Evolutionary conservation across 2,797 vertebrate genomes (phyloP), one percentile per base, ranked within the genome.

Genomic region (Pelobates cultripes): DNA sequence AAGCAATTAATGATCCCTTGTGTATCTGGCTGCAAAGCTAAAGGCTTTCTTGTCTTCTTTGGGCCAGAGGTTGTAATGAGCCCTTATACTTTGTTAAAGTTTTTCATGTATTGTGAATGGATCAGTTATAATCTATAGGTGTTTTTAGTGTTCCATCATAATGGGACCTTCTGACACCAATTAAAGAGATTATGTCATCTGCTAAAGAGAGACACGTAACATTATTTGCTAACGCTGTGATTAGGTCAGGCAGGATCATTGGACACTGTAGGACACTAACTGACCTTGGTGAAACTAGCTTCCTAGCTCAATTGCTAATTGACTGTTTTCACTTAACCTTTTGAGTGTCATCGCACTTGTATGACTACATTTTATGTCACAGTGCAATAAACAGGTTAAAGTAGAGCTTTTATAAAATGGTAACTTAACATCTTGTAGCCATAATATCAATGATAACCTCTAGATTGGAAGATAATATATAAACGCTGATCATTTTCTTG

Each of bases 111-210:
- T 91, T 85, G 75, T 94, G 95, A 95, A 95, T 94, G 92, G 94
- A 92, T 89, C 90, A 94, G 92, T 92, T 92, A 94, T 90, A 90
- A 93, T 94, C 93, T 91, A 90, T 94, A 94, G 94, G 94, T 95
- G 94, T 96, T 96, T 95, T 92, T 89, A 85, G 85, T 92, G 91
- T 90, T 87, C 92, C 93, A 96, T 96, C 92, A 95, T 88, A 93
- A 91, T 14, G 91, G 91, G 93, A 90, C 94, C 93, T 94, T 91
- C 92, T 92, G 92, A 97, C 95, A 96, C 96, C 96, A 98, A 98
- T 98, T 98, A 99, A 95, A 97, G 93, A 97, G 96, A 98, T 98
- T 98, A 97, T 94, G 96, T 97, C 95, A 96, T 94, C 92, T 92
- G 86, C 91, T 93, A 92, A 96, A 96, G 95, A 93, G 93, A 92